Base-by-base conservation (phyloP, 2,797 vertebrate genomes). In the Natrix natrix region DNA sequence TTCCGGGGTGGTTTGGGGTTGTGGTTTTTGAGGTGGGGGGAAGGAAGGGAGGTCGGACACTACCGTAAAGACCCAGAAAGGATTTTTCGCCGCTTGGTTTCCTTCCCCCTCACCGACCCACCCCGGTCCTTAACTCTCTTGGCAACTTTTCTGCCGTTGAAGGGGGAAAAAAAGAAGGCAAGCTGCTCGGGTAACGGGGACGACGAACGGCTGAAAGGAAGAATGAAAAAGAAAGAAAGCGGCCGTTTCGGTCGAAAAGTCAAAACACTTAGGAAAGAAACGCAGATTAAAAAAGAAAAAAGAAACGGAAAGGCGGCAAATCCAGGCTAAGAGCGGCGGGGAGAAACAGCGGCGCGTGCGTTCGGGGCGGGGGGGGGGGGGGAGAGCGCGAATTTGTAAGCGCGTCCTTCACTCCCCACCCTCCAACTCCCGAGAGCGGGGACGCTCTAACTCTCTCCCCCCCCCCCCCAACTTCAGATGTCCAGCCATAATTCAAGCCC, bases 401-500 rank as follows among this genome's bases (percentile, higher is more conserved):
- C 6, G 12, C 61, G 14, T 32, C 43, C 43, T 54, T 20, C 89
- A 3, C 48, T 13, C n/a, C n/a, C 6, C 89, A 28, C 86, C 37
- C 87, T 63, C 20, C 54, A 55, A 57, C n/a, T 17, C 78, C 60
- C 26, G 87, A 17, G 59, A 55, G 60, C 2, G 32, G 17, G 69
- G 86, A 89, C 69, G 28, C 22, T 43, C 92, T 37, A n/a, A 48
- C 48, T 5, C 52, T 60, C 32, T 43, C 78, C 57, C 2, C n/a
- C n/a, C 89, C 11, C 28, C 32, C 28, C 11, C 22, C 32, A 60
- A 43, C 48, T 52, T 52, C 48, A 52, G 20, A 55, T 93, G 91
- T 86, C 94, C 94, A 20, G 91, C 90, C 90, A 91, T 86, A 91
- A 91, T 92, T 83, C 91, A 93, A 93, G 91, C 91, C 89, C 91